Evolutionary conservation across 2,797 vertebrate species (phyloP).

Genomic region (Moxostoma hubbsi): DNA sequence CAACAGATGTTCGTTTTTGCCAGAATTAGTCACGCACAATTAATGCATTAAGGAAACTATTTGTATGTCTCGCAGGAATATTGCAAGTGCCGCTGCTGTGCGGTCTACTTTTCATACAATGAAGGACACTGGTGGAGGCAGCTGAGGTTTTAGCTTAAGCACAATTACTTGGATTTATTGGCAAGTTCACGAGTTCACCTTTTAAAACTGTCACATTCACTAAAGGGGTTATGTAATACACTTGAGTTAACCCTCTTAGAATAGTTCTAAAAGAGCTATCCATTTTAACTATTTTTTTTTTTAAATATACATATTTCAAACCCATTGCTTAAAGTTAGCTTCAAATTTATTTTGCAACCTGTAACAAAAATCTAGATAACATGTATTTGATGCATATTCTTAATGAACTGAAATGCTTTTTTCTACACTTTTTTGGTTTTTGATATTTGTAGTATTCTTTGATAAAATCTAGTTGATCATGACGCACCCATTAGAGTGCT

Average conservation of each 20-base stretch:
- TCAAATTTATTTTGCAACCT: no score
- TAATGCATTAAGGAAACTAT: slow-evolving; percentile 29
- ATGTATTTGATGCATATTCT: no score
- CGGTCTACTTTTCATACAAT: slow-evolving; percentile 3
- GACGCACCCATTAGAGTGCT: no score
- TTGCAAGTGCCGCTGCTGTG: not conserved
- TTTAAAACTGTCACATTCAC: not conserved
- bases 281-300: no score
- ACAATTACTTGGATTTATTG: slow-evolving; percentile 23
- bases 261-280: not conserved
- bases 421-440: no score
- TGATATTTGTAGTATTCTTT: no score
- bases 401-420: no score
- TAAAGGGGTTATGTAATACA: not conserved
- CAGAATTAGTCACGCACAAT: slow-evolving; percentile 16
- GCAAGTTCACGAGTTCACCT: slow-evolving; percentile 20
- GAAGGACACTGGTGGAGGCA: not conserved
- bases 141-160: slow-evolving; percentile 1
- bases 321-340: no score
- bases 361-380: no score
- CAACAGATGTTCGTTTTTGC: slow-evolving; percentile 21
- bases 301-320: no score
- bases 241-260: not conserved
- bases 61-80: slow-evolving; percentile 6
- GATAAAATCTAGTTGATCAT: no score